Evolutionary conservation across 2,797 vertebrate genomes (phyloP), one percentile per base, ranked within the genome.

Genomic region (Typhlichthys eigenmanni): DNA sequence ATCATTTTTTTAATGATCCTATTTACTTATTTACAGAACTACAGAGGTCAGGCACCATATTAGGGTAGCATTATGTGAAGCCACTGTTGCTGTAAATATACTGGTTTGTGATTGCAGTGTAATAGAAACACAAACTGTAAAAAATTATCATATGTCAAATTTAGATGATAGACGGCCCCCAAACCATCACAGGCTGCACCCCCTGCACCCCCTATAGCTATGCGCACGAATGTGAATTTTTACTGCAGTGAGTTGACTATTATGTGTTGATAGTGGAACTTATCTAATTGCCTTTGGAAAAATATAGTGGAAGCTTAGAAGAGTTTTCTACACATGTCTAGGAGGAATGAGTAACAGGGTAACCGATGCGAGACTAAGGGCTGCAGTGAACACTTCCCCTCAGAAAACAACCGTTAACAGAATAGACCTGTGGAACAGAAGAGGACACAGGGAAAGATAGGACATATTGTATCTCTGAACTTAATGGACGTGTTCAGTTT

Each of bases 301-400:
- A 75, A 78, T 71, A 62, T 47, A n/a, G 57, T 16, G 47, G 51
- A 64, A 64, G 80, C 60, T 54, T 75, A 71, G 62, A 58, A 72
- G 49, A 47, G 76, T 64, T 78, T 79, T 59, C 8, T 48, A 13
- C 80, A 75, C 70, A 75, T 69, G 79, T 64, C 77, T 74, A 70
- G 69, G 79, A 47, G 47, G 78, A 77, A 71, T 65, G 66, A 83
- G 74, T 9, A 51, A 69, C 66, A 66, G 64, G 75, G 68, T 69
- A 75, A 83, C 63, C 63, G 68, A 82, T 79, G 84, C 76, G 80
- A 63, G 84, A 85, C 77, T 79, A 78, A 85, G 62, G 79, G 79
- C 73, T 77, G 76, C 61, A 61, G 72, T 68, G 72, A 81, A 81
- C 76, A 80, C 72, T 65, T 75, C 72, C 65, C 48, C 78, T 77